Evolutionary conservation across 2,888 invertebrate species (phyloP).

Genomic region (Odontomyia ornata): DNA sequence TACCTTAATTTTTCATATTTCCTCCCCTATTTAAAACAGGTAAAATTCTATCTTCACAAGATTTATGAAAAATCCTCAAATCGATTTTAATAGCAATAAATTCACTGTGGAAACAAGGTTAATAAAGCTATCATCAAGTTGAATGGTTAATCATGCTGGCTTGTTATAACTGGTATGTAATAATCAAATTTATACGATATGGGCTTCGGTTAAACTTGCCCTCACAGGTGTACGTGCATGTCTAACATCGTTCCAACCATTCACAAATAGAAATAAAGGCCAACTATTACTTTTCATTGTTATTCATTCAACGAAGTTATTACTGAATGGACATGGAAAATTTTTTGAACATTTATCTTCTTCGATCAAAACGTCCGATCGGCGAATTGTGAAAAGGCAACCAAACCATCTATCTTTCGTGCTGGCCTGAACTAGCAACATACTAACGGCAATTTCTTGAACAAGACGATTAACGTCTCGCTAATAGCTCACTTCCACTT

Average conservation of each 20-base stretch:
- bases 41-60: too few relatives aligned
- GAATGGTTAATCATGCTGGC: not conserved
- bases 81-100: not conserved
- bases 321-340: not conserved
- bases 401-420: not conserved
- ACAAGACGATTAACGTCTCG: not conserved
- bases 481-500: not conserved
- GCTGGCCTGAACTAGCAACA: constrained; percentile 23
- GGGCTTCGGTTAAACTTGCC: not conserved
- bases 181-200: constrained; percentile 20
- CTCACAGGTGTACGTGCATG: not conserved
- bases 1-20: too few relatives aligned
- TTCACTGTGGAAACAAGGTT: not conserved
- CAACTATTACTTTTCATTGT: constrained; percentile 6
- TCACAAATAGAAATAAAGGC: constrained; percentile 4
- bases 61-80: too few relatives aligned
- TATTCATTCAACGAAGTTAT: not conserved
- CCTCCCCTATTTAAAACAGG: too few relatives aligned
- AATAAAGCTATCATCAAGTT: constrained; percentile 26
- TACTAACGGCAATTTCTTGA: constrained; percentile 13
- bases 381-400: too few relatives aligned
- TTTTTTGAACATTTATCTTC: too few relatives aligned
- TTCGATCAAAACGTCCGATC: not conserved
- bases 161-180: not conserved
- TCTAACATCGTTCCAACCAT: not conserved